Evolutionary conservation across 2,888 invertebrate genomes (phyloP).

Genomic region (Drosophila testacea): DNA sequence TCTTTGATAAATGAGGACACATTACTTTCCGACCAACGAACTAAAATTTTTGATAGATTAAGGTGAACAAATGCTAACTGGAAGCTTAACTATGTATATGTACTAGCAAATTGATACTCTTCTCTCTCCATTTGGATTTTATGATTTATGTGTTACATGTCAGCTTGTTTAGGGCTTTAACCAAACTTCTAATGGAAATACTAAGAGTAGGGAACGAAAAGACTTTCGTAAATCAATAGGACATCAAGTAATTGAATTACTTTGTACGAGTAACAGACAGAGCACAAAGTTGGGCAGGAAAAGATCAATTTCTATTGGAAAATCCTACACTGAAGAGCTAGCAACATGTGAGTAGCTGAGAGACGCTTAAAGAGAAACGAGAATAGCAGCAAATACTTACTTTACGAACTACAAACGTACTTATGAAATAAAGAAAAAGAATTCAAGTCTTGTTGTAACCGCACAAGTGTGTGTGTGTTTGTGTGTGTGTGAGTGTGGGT

Average conservation of each 20-base stretch:
- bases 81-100: neutral
- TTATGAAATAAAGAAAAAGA: neutral
- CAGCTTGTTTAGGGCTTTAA: conserved; percentile 1
- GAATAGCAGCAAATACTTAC: conserved; percentile 6
- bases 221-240: conserved; percentile 8
- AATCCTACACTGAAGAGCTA: conserved; percentile 2
- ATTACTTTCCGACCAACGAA: neutral
- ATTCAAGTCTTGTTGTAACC: conserved; percentile 12
- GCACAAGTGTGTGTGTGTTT: conserved; percentile 4
- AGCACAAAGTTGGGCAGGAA: neutral
- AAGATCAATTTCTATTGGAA: conserved; percentile 21
- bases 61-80: no score
- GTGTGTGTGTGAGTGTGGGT: conserved; percentile 26
- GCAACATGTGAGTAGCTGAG: conserved; percentile 3
- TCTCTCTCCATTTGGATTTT: neutral
- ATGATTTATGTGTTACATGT: conserved; percentile 13
- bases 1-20: neutral
- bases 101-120: neutral
- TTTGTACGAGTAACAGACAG: conserved; percentile 16
- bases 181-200: neutral
- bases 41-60: no score
- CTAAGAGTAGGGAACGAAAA: neutral
- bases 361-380: neutral
- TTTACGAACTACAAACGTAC: conserved; percentile 16
- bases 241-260: conserved; percentile 33